Percentiles rank a stretch among this genome's conserved stretches.
phyloP scores from a whole-genome alignment of 1,140 invertebrate species.

The Odontomachus brunneus region DNA sequence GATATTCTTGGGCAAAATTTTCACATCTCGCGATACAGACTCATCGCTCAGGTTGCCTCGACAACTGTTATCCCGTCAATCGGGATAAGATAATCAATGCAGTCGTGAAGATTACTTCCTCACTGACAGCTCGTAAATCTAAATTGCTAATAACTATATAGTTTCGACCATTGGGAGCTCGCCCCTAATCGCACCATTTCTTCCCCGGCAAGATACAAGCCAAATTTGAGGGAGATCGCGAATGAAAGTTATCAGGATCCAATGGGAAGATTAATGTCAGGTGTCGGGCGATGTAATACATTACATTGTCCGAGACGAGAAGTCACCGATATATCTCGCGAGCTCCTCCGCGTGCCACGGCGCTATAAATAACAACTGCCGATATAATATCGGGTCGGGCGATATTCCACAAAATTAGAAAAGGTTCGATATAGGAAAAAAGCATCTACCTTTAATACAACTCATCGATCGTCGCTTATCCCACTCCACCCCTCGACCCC shows the following conservation, averaged over 20 bases:
- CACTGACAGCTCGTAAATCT: background rate
- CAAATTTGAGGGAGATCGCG: conserved; percentile 3
- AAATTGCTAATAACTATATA: background rate
- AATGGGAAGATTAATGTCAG: conserved; percentile 46
- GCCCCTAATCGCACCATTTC: background rate
- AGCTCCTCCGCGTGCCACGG: conserved; percentile 14
- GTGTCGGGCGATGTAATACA: conserved; percentile 38
- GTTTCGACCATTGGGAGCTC: background rate
- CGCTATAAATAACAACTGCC: conserved; percentile 56
- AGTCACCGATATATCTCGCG: conserved; percentile 47
- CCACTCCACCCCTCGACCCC: background rate
- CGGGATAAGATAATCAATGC: background rate
- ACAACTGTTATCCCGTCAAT: background rate
- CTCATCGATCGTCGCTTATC: conserved; percentile 54
- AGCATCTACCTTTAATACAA: conserved; percentile 47
- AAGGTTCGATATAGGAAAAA: conserved; percentile 45
- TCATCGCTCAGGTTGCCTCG: background rate
- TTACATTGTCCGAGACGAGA: conserved; percentile 54
- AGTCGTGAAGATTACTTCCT: background rate
- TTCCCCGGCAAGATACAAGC: background rate
- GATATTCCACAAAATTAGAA: conserved; percentile 58
- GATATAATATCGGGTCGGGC: conserved; percentile 53
- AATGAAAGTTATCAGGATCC: conserved; percentile 47
- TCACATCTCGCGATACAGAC: background rate
- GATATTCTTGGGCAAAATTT: background rate